Evolutionary conservation across 2,888 invertebrate species (phyloP).

Genomic region (Drosophila conformis): DNA sequence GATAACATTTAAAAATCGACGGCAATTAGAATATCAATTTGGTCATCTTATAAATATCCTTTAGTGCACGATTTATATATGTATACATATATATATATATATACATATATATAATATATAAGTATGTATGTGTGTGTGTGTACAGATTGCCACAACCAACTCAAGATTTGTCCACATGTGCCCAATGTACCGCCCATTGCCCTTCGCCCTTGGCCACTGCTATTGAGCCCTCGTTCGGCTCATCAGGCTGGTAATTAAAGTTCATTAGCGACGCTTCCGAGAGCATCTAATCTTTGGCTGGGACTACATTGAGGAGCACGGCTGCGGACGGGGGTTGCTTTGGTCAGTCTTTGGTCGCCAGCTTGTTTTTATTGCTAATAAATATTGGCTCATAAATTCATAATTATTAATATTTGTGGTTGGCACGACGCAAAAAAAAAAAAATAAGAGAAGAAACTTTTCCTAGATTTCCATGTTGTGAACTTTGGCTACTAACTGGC

Average conservation of each 20-base stretch:
- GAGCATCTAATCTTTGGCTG: constrained; percentile 45
- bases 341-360: constrained; percentile 51
- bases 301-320: neutral
- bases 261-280: constrained; percentile 75
- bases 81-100: neutral
- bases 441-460: neutral
- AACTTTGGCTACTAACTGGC: neutral
- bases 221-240: constrained; percentile 11
- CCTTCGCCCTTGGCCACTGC: neutral
- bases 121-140: neutral
- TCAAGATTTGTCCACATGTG: constrained; percentile 15
- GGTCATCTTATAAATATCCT: neutral
- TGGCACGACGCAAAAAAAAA: neutral
- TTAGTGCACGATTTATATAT: neutral
- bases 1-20: neutral
- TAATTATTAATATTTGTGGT: constrained; percentile 74
- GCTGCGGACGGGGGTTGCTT: constrained; percentile 23
- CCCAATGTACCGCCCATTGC: neutral
- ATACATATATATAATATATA: neutral
- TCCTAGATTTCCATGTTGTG: constrained; percentile 11
- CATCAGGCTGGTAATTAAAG: constrained; percentile 65
- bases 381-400: constrained; percentile 76
- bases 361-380: constrained; percentile 74
- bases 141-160: neutral
- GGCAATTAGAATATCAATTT: neutral